Evolutionary conservation across 2,113 vertebrate genomes (phyloP), one percentile per base, ranked within the genome.

Genomic region (Scortum barcoo): DNA sequence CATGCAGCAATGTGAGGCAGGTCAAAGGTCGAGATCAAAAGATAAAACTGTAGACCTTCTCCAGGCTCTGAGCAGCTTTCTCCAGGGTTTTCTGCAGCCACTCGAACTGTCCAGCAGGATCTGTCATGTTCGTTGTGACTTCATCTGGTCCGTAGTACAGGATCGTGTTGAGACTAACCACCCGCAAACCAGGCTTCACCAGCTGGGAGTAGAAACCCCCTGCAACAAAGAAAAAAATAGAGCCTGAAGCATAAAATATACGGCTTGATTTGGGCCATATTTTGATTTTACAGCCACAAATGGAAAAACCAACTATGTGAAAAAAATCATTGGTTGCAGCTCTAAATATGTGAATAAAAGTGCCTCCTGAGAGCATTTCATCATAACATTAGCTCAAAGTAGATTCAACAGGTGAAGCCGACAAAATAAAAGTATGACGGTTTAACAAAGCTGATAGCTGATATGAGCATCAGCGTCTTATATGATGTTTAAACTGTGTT

Each of bases 191-290:
- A 3, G 93, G 86, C 72, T 93, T 89, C 13, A 96, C 95, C 71
- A 96, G 93, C 92, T 98, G 98, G 0, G 97, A 97, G 87, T 99
- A 99, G 93, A 97, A 99, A 13, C 98, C 98, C 73, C 97, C 98
- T 99, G 91, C 28, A 90, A 8, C 48, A 36, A 38, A 33, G 5
- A 42, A 19, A 12, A 57, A 65, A 28, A 58, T 53, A 7, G 17
- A 42, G 33, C 22, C 51, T 16, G 10, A 44, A 58, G 28, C 67
- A 17, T n/a, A 1, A 8, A 7, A 24, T 5, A 11, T 48, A 48
- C n/a, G 2, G 24, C 7, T n/a, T 10, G 3, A 48, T 24, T 24
- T 54, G 51, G 51, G 13, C n/a, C 7, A 0, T 13, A 24, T 54
- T 12, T 2, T 1, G 5, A 5, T 54, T 12, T 20, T 8, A 54